Evolutionary conservation across 2,888 invertebrate genomes (phyloP).

Genomic region (Vanessa cardui): DNA sequence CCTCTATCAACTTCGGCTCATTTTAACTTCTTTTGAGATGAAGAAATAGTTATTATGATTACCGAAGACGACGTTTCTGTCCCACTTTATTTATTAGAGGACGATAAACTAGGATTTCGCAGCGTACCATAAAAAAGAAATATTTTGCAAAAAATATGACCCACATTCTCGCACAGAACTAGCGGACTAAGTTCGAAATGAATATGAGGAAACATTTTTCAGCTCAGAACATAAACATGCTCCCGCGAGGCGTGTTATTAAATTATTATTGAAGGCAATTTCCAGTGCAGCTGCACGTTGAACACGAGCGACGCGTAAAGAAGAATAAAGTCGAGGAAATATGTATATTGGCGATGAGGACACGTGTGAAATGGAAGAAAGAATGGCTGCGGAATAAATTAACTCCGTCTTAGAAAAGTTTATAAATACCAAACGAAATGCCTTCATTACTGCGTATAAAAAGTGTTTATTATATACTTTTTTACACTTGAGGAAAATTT

Average conservation of each 20-base stretch:
- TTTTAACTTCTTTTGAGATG: slow-evolving; percentile 3
- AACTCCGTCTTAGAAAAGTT: background rate
- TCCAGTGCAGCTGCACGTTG: slow-evolving; percentile 30
- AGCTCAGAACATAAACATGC: slow-evolving; percentile 27
- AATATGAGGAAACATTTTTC: slow-evolving; percentile 19
- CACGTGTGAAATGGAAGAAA: slow-evolving; percentile 15
- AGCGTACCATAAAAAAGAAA: background rate
- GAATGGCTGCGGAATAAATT: background rate
- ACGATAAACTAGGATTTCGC: background rate
- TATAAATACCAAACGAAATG: background rate
- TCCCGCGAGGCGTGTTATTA: slow-evolving; percentile 32
- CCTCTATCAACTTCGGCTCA: slow-evolving; percentile 1
- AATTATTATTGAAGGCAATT: slow-evolving; percentile 36
- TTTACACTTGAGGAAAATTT: background rate
- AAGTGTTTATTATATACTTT: background rate
- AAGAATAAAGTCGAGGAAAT: slow-evolving; percentile 23
- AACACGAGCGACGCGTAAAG: slow-evolving; percentile 17
- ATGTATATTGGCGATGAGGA: slow-evolving; percentile 18
- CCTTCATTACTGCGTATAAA: background rate
- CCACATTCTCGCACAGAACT: slow-evolving; percentile 4
- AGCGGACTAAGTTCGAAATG: slow-evolving; percentile 5
- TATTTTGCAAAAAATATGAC: slow-evolving; percentile 13
- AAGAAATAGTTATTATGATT: background rate
- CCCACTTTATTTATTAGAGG: background rate
- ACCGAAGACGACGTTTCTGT: background rate